These are phyloP conservation scores for Oryzias curvinotus DNA, from an alignment of 2,113 vertebrate genomes.

Conservation along the genomic window DNA sequence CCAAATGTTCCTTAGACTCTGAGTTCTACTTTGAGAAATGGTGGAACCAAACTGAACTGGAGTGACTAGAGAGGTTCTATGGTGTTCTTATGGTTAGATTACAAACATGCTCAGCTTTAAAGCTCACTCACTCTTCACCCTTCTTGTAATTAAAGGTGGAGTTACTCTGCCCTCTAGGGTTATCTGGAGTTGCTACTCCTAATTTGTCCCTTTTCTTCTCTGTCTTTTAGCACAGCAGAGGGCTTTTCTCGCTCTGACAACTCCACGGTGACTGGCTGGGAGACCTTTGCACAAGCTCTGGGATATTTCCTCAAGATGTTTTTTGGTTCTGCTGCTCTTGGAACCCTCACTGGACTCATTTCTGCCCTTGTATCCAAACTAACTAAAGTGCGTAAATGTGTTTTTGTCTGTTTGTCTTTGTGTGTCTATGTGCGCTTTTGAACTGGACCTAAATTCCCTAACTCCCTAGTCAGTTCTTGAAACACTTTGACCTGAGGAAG, in stretches of 20 bases:
- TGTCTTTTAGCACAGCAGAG: constrained; percentile 89
- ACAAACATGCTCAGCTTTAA: too few relatives aligned
- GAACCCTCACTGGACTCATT: constrained; percentile 96
- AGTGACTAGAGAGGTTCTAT: too few relatives aligned
- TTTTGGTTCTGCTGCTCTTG: constrained; percentile 95
- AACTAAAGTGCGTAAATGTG: constrained; percentile 1
- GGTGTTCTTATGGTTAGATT: too few relatives aligned
- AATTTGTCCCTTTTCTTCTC: constrained; percentile 14
- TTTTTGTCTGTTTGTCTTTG: constrained; percentile 1
- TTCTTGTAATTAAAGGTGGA: constrained; percentile 18
- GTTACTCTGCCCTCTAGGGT: constrained; percentile 56
- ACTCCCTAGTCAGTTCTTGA: constrained; percentile 79
- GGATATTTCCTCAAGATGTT: constrained; percentile 98
- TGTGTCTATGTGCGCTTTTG: neutral
- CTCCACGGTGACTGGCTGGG: constrained; percentile 89
- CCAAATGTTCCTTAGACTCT: too few relatives aligned
- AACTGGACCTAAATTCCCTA: constrained; percentile 40
- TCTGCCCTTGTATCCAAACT: constrained; percentile 92
- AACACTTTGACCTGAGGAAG: constrained; percentile 95
- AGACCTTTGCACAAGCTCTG: constrained; percentile 92
- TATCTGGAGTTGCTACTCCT: constrained; percentile 16
- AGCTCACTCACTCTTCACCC: too few relatives aligned
- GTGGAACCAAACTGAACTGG: too few relatives aligned
- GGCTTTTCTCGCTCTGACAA: constrained; percentile 89
- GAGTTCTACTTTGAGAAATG: too few relatives aligned